phyloP scores from a whole-genome alignment of 2,888 invertebrate genomes.

The Alcis repandata region DNA sequence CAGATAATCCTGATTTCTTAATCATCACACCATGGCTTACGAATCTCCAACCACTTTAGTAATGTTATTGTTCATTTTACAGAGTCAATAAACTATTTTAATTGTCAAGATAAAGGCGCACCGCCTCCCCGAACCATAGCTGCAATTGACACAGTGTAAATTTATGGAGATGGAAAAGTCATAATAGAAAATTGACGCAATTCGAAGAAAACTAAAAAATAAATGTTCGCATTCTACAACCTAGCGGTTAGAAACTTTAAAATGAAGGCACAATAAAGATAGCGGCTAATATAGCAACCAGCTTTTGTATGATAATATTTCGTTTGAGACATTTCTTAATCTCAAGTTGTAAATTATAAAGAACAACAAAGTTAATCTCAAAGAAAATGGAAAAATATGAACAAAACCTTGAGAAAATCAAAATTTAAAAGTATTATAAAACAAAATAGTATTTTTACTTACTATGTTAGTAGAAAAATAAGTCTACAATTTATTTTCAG shows the following conservation, averaged over 20 bases:
- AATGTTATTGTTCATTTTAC: constrained; percentile 40
- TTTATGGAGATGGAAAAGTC: constrained; percentile 21
- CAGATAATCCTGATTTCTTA: too few species aligned
- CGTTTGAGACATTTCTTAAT: too few species aligned
- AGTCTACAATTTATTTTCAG: too few species aligned
- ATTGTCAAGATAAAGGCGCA: constrained; percentile 63
- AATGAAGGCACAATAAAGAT: background rate
- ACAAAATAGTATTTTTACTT: too few species aligned
- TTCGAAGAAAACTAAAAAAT: background rate
- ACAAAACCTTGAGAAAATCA: too few species aligned
- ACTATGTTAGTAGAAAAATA: too few species aligned
- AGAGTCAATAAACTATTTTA: constrained; percentile 69
- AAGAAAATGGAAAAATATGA: too few species aligned
- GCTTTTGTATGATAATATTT: background rate
- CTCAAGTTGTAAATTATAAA: too few species aligned
- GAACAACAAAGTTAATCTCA: too few species aligned
- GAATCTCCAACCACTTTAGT: background rate
- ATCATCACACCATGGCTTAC: too few species aligned
- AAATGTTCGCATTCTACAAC: background rate
- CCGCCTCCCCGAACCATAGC: constrained; percentile 44
- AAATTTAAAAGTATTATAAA: too few species aligned
- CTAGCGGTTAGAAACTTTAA: background rate
- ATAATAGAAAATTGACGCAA: background rate
- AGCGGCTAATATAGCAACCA: background rate
- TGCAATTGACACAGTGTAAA: constrained; percentile 37